Base-by-base conservation (phyloP, 2,888 invertebrate genomes). In the Acrobasis repandana region DNA sequence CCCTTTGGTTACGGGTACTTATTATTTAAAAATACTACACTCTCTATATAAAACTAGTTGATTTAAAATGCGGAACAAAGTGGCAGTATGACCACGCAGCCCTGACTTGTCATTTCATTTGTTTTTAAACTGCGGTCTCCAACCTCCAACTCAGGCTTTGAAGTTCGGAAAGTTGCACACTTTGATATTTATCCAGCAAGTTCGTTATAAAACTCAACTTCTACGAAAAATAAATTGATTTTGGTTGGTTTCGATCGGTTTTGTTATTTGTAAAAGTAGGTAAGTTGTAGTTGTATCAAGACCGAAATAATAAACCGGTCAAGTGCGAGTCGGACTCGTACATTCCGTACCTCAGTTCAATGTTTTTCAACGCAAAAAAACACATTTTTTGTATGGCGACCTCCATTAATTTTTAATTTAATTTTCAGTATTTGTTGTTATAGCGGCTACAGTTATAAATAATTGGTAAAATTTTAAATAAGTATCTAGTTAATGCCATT, bases 81-180 rank as follows among this genome's bases (percentile, higher is more conserved):
- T 43, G 43, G 6, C 14, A 11, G 33, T 20, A 1, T 34, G 36
- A 52, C 52, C 52, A 36, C n/a, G n/a, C 52, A 52, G 33, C 15
- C 15, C 4, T n/a, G 9, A 18, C 36, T 10, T 15, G 52, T 36
- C 51, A 36, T 36, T 36, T 52, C 34, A 52, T 34, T 52, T 52
- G 36, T 52, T 52, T 52, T 52, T 52, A 52, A 52, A 52, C 36
- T 52, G 52, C n/a, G 28, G 52, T 52, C 10, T 33, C 52, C 16
- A 52, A 36, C 52, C 10, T 33, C 52, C 16, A 52, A 36, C 52
- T 52, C 36, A 9, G 10, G 52, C 52, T 52, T 52, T 52, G 36
- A 52, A 52, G 16, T 3, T 52, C 16, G n/a, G 0, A 33, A 52
- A 52, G n/a, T 15, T 52, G 38, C 38, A 38, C n/a, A 33, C 34